A percentile compares a stretch with the other conserved stretches of the same genome.
These are phyloP conservation scores for Ophion costatus DNA, from an alignment of 2,888 invertebrate genomes.

Conservation along the genomic window DNA sequence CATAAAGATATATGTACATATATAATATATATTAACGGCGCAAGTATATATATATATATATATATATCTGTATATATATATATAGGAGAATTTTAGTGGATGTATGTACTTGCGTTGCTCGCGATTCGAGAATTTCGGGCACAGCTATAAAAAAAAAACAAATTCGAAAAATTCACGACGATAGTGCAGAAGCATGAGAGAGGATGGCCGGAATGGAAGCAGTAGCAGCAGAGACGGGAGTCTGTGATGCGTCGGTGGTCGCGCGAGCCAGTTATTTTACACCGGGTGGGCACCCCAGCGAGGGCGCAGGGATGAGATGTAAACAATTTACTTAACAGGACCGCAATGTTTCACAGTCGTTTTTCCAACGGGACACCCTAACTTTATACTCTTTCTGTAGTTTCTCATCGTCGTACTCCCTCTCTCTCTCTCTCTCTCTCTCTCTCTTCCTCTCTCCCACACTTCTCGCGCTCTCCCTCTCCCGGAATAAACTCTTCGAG, in stretches of 20 bases:
- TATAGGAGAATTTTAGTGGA: constrained; percentile 35
- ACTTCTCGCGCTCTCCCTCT: neutral
- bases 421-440: neutral
- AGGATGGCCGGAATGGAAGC: constrained; percentile 22
- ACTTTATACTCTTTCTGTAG: constrained; percentile 60
- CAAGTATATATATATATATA: neutral
- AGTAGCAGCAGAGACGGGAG: constrained; percentile 41
- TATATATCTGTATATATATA: neutral
- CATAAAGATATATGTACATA: neutral
- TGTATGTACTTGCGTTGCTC: constrained; percentile 30
- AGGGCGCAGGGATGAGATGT: constrained; percentile 62
- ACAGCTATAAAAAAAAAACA: constrained; percentile 25
- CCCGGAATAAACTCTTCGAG: neutral
- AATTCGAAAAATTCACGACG: constrained; percentile 24
- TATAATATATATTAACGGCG: no score
- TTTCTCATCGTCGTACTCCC: constrained; percentile 35
- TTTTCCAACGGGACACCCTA: constrained; percentile 65
- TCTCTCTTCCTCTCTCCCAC: neutral
- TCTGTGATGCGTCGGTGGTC: constrained; percentile 69
- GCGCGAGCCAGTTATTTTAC: constrained; percentile 66
- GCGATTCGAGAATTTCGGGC: constrained; percentile 31
- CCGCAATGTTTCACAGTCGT: constrained; percentile 71
- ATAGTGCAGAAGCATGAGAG: constrained; percentile 34
- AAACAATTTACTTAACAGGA: constrained; percentile 73
- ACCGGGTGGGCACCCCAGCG: constrained; percentile 58